phyloP scores from a whole-genome alignment of 2,888 invertebrate species.

The Harmothoe impar region DNA sequence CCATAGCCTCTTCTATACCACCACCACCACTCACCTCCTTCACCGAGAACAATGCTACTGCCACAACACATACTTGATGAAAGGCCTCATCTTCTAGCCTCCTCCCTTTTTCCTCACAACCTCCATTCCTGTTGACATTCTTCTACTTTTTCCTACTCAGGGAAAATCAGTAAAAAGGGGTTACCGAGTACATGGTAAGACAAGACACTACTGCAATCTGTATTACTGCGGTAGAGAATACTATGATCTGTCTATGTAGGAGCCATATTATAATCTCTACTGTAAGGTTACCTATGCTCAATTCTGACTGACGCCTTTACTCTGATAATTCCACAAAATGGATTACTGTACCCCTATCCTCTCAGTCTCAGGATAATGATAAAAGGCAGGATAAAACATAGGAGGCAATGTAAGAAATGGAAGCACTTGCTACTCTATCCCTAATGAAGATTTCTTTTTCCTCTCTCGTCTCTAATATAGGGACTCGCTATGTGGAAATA shows the following conservation, averaged over 20 bases:
- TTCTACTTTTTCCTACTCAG: neutral
- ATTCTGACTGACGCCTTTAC: neutral
- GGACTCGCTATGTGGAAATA: neutral
- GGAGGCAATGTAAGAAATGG: neutral
- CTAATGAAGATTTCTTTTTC: slow-evolving; percentile 4
- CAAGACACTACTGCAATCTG: neutral
- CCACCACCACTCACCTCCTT: neutral
- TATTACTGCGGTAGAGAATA: neutral
- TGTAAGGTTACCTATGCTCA: neutral
- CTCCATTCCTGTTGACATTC: neutral
- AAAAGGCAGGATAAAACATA: neutral
- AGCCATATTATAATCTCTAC: neutral
- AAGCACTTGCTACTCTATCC: neutral
- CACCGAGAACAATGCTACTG: neutral
- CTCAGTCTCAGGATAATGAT: neutral
- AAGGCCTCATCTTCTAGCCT: neutral
- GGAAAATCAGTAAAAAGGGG: neutral
- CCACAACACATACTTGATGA: neutral
- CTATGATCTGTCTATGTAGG: neutral
- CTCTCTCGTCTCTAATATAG: neutral
- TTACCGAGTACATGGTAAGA: neutral
- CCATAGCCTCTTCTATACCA: neutral
- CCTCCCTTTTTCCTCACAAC: neutral
- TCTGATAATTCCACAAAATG: neutral
- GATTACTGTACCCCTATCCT: neutral